Base-by-base conservation (phyloP, 2,888 invertebrate genomes). In the Dynastes maya region DNA sequence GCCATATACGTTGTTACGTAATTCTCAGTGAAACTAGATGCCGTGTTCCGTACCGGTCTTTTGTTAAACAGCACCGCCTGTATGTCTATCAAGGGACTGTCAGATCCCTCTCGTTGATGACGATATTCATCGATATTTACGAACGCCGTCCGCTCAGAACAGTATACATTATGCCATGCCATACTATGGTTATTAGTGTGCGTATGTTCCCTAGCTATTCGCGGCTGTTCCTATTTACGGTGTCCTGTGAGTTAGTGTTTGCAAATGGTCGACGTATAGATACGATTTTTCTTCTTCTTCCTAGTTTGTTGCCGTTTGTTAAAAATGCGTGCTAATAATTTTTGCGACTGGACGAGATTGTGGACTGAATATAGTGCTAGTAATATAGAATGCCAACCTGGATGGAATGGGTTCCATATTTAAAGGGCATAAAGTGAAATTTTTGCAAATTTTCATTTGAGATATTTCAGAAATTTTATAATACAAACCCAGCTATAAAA, bases 81-180 rank as follows among this genome's bases (percentile, higher is more conserved):
- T 81, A 80, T 81, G 82, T 82, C 82, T 81, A 82, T 82, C 82
- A 82, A 79, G 81, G 80, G 72, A 76, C 81, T 80, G 82, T 82
- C 82, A 82, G 81, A 81, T 81, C 76, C 75, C 74, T 82, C 76
- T 67, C 77, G 58, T 49, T 78, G 82, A 82, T 82, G 81, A 80
- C 79, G 82, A 81, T 81, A 81, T 80, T 79, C 70, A 72, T 77
- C 78, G 81, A 79, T 82, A 80, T 81, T 82, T 81, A 82, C 80
- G 80, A 80, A 82, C 61, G 72, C 68, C 63, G 61, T 63, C 72
- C 45, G 51, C 53, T 22, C n/a, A 64, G 77, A 32, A 77, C 74
- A 65, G 76, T 65, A 61, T 77, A 77, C 65, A 67, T 79, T 79
- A 77, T 77, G 37, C 74, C 11, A n/a, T 37, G 22, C 58, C 51